phyloP scores from a whole-genome alignment of 2,797 vertebrate genomes.

The Petrocephalus schoutedeni region DNA sequence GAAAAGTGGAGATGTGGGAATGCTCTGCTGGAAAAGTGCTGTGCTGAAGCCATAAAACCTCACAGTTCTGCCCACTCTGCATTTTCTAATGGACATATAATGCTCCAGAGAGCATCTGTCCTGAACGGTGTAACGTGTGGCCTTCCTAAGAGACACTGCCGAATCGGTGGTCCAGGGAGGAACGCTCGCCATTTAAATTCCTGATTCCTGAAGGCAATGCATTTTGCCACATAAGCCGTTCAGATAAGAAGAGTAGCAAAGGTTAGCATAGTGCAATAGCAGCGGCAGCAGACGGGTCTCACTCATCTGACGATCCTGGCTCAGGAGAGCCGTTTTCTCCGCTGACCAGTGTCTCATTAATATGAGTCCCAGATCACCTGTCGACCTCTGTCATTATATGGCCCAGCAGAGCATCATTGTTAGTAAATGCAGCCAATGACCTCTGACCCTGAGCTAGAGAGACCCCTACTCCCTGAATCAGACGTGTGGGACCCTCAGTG shows the following conservation, averaged over 20 bases:
- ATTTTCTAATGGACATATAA: not conserved
- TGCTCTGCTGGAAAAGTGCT: not conserved
- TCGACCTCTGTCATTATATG: slow-evolving; percentile 15
- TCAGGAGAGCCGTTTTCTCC: slow-evolving; percentile 16
- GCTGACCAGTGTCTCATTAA: not conserved
- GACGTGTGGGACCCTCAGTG: not conserved
- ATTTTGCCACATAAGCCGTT: not conserved
- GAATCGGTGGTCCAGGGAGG: not conserved
- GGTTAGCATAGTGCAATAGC: not conserved
- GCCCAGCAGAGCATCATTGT: slow-evolving; percentile 21
- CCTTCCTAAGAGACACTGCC: not conserved
- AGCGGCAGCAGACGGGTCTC: not conserved
- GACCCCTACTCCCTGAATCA: not conserved
- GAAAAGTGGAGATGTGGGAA: not conserved
- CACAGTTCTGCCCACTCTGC: not conserved
- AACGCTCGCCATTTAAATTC: not conserved
- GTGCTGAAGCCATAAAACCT: not conserved
- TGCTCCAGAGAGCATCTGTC: not conserved
- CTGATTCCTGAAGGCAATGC: not conserved
- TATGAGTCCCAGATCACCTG: slow-evolving; percentile 7
- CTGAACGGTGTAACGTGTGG: not conserved
- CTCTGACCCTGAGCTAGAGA: not conserved
- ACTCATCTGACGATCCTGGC: not conserved
- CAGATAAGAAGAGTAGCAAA: not conserved
- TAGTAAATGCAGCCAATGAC: slow-evolving; percentile 21